Percentiles rank a stretch among this genome's conserved stretches.
Evolutionary conservation across 2,888 invertebrate species (phyloP).

Genomic region (Aphodius granarius): DNA sequence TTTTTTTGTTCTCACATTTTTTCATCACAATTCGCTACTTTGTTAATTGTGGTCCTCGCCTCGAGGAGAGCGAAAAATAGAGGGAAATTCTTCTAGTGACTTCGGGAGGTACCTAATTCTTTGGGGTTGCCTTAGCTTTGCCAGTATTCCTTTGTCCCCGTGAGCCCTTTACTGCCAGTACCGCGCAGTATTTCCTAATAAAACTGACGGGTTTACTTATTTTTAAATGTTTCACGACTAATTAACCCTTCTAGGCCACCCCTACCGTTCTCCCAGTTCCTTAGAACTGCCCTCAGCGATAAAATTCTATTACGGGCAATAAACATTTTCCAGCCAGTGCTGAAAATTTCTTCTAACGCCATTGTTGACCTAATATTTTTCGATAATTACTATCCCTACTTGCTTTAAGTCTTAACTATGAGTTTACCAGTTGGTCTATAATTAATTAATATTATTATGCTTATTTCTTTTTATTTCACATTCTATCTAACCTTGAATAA

Average conservation of each 20-base stretch:
- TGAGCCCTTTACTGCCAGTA: not conserved
- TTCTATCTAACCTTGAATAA: no score
- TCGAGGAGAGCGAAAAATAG: no score
- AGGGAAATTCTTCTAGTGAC: not conserved
- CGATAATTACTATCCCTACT: no score
- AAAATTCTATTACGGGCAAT: not conserved
- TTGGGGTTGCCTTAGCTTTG: not conserved
- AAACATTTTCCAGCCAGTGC: not conserved
- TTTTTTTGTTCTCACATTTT: not conserved
- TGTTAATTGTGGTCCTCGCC: not conserved
- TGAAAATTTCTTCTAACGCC: no score
- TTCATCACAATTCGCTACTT: not conserved
- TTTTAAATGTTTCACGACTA: not conserved
- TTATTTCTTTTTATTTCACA: no score
- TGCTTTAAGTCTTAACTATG: no score
- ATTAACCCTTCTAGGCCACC: not conserved
- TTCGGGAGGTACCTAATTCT: no score
- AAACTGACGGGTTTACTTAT: not conserved
- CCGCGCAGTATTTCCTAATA: not conserved
- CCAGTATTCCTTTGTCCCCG: not conserved
- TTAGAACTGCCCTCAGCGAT: not conserved
- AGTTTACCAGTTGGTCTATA: no score
- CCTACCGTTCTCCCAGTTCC: not conserved
- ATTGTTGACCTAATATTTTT: no score
- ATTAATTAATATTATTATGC: no score